phyloP scores from a whole-genome alignment of 2,888 invertebrate genomes.

The Polyploca ridens region DNA sequence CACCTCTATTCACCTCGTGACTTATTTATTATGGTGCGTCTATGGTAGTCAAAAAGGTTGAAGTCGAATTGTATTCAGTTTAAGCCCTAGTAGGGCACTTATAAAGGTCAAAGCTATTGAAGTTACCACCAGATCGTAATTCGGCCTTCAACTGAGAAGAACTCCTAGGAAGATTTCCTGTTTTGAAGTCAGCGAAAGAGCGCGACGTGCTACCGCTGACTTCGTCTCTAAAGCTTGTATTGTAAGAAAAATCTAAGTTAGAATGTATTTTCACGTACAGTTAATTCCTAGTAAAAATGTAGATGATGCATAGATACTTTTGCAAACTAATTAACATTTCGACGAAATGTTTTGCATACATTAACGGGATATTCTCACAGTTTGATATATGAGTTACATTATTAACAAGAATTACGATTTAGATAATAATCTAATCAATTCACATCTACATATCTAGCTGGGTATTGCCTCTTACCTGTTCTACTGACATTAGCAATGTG shows the following conservation, averaged over 20 bases:
- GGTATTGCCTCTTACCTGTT: neutral
- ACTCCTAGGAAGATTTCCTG: no score
- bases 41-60: no score
- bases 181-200: no score
- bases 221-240: no score
- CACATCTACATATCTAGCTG: neutral
- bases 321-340: neutral
- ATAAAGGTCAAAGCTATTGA: no score
- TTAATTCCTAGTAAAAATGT: neutral
- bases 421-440: neutral
- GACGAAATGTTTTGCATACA: neutral
- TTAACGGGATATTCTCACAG: neutral
- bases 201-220: no score
- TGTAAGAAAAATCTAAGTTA: neutral
- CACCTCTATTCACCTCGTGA: no score
- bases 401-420: neutral
- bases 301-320: neutral
- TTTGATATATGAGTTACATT: neutral
- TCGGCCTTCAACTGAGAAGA: no score
- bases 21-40: no score
- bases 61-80: no score
- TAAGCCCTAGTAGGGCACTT: no score
- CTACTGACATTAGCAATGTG: neutral
- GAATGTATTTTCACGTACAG: neutral
- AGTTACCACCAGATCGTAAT: no score